Conservation (phyloP, 1,140 invertebrate genomes). For the Maniola jurtina region DNA sequence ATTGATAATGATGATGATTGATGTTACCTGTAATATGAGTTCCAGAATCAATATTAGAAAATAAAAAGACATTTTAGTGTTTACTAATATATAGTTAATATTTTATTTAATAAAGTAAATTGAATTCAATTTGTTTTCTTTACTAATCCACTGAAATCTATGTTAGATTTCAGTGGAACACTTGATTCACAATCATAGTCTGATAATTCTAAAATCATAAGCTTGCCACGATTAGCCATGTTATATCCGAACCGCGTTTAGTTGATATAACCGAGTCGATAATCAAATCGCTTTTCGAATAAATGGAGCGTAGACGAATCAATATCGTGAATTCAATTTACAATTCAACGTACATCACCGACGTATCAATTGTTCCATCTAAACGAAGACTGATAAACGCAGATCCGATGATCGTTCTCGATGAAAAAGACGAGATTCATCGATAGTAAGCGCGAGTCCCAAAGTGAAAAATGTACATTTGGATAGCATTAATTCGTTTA, state of each 20-base stretch:
- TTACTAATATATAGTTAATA: too few relatives aligned
- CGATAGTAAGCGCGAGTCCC: conserved; percentile 68
- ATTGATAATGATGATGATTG: too few relatives aligned
- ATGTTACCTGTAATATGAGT: too few relatives aligned
- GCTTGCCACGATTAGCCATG: conserved; percentile 21
- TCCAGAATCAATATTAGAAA: too few relatives aligned
- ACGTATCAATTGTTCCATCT: conserved; percentile 76
- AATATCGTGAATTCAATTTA: conserved; percentile 75
- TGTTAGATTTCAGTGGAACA: too few relatives aligned
- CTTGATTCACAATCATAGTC: neutral
- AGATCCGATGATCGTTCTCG: conserved; percentile 63
- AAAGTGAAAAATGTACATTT: conserved; percentile 79
- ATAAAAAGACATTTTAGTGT: too few relatives aligned
- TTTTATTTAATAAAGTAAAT: too few relatives aligned
- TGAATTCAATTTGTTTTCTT: too few relatives aligned
- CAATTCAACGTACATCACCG: conserved; percentile 71
- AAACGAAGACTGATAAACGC: conserved; percentile 71
- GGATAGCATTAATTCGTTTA: conserved; percentile 78
- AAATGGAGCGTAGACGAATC: conserved; percentile 72
- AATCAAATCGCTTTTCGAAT: conserved; percentile 70
- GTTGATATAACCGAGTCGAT: conserved; percentile 54
- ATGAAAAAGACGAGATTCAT: conserved; percentile 73
- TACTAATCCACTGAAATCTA: too few relatives aligned
- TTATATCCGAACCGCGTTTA: conserved; percentile 50
- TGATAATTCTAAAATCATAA: conserved; percentile 11